Evolutionary conservation across 2,113 vertebrate genomes (phyloP).

Genomic region (Recurvirostra avosetta): DNA sequence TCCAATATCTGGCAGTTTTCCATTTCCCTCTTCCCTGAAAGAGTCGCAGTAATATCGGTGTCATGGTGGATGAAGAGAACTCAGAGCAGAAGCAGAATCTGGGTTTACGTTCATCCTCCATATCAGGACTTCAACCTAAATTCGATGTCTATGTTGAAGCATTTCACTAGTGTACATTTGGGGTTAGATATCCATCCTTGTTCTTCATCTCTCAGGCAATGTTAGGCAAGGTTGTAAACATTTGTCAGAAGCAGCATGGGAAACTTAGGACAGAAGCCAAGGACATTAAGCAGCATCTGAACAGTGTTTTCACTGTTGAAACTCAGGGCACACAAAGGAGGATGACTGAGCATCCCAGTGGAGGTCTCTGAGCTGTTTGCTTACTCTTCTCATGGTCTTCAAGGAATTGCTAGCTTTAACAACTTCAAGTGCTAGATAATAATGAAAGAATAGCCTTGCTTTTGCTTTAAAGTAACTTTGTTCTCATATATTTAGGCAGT

Average conservation of each 20-base stretch:
- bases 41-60: background rate
- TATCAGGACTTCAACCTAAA: background rate
- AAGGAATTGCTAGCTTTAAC: background rate
- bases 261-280: background rate
- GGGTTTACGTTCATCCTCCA: background rate
- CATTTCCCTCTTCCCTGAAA: background rate
- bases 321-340: background rate
- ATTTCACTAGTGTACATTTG: background rate
- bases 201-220: background rate
- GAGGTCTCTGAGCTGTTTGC: background rate
- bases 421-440: background rate
- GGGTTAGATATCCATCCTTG: background rate
- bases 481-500: background rate
- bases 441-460: background rate
- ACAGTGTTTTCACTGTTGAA: background rate
- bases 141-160: background rate
- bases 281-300: background rate
- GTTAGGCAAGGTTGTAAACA: background rate
- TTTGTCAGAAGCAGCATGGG: background rate
- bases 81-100: background rate
- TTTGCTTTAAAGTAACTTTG: background rate
- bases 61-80: background rate
- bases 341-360: background rate
- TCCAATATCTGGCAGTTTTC: background rate
- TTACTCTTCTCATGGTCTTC: background rate